Conservation (phyloP, 2,113 vertebrate genomes). For the Galemys pyrenaicus region DNA sequence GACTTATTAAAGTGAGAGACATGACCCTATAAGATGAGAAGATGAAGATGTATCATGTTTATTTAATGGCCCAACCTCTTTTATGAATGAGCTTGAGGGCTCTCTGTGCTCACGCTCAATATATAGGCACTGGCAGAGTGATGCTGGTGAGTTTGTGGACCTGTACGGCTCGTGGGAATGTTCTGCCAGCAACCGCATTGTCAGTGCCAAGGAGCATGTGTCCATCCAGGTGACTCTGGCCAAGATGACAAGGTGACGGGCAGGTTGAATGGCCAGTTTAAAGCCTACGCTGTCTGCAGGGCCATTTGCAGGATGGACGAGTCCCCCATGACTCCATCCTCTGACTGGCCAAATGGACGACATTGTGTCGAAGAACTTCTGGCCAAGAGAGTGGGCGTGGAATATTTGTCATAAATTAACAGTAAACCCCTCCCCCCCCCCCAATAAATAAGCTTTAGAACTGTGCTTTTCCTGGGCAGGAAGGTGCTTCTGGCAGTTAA, state of each 20-base stretch:
- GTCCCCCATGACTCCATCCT: too few species aligned
- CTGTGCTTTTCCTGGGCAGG: background rate
- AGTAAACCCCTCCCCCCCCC: too few species aligned
- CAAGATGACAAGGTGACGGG: slow-evolving; percentile 95
- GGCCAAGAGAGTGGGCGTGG: too few species aligned
- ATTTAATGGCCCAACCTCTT: background rate
- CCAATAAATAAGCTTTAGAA: background rate
- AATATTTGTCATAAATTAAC: too few species aligned
- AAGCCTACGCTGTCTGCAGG: slow-evolving; percentile 97
- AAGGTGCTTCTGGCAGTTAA: background rate
- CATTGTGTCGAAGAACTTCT: too few species aligned
- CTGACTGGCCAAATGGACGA: too few species aligned
- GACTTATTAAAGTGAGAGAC: slow-evolving; percentile 53
- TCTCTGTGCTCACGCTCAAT: too few species aligned
- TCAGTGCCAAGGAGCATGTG: slow-evolving; percentile 97
- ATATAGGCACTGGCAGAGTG: slow-evolving; percentile 92
- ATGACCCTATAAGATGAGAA: slow-evolving; percentile 43
- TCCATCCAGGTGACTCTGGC: slow-evolving; percentile 98
- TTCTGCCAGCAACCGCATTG: slow-evolving; percentile 98
- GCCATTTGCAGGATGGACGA: slow-evolving; percentile 93
- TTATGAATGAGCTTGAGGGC: background rate
- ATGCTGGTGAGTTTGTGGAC: slow-evolving; percentile 98
- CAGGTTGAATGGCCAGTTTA: slow-evolving; percentile 96
- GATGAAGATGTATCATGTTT: background rate
- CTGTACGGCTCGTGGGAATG: slow-evolving; percentile 98